Base-by-base conservation (phyloP, 2,797 vertebrate species). In the Channallabes apus region DNA sequence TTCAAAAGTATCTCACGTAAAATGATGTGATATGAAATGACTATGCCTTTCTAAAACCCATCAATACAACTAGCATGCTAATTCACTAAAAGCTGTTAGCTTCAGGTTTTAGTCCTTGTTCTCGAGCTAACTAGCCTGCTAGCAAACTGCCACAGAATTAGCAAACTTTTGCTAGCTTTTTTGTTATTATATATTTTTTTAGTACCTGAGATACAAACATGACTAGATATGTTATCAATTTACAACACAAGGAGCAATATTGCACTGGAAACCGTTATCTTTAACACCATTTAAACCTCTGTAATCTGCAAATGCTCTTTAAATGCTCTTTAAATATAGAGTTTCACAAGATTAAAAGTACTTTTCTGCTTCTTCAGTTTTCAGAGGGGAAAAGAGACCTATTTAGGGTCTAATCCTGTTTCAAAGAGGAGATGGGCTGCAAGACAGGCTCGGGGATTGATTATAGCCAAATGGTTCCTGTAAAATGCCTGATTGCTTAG, bases 401-500 rank as follows among this genome's bases (percentile, higher is more conserved):
- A 86, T 87, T 89, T 89, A 86, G 83, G 84, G 83, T 79, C 78
- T 89, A 89, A 88, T 88, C 86, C 82, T 81, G 82, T 88, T 90
- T 88, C 88, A 89, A 90, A 88, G 86, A 77, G 59, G 73, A 88
- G 87, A 88, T 84, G 86, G 80, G 67, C 85, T 87, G 81, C 71
- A 76, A 78, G 85, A 67, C 68, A 77, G 84, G 87, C 86, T 82
- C 69, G 64, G 56, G 79, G 87, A 87, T 88, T 88, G 90, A 90
- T 90, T 86, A 88, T 87, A 87, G 85, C 85, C 88, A 88, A 90
- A 90, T 89, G 90, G 87, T 89, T 90, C 85, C 86, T 87, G 86
- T 90, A 89, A 87, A 89, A 89, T 85, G 88, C 73, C 82, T 87
- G 88, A 88, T 90, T 89, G 88, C 88, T 86, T 85, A 54, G 86